Base-by-base conservation (phyloP, 1,140 invertebrate genomes). In the Aphis craccivora region DNA sequence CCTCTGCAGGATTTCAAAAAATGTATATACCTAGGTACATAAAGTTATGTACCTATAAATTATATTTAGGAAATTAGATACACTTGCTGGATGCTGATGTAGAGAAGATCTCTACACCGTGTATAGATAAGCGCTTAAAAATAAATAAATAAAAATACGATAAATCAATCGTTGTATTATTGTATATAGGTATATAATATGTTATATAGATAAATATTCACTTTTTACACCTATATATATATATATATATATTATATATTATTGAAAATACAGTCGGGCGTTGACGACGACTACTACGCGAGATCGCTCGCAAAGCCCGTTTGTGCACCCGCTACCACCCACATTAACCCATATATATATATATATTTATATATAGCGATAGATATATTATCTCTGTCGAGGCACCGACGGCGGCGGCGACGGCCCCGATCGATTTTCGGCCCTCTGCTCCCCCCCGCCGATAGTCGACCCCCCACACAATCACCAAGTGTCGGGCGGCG, bases 401-500 rank as follows among this genome's bases (percentile, higher is more conserved):
- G 88, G 88, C 45, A 53, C 45, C 87, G 87, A 45, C 30, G 45
- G 11, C 48, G n/a, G 48, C 87, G 88, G 51, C 37, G 84, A 43
- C 48, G 51, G 51, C 88, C 7, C 88, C 88, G 48, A 89, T 89
- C 88, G 88, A 89, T 89, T 89, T 55, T 89, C 88, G 51, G 88
- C 88, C 51, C 88, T 89, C 37, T 55, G 35, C 23, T 48, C n/a
- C 22, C 35, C 35, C 84, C 14, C 48, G 48, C 43, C 48, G 23
- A 35, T 35, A 14, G 8, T 40, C 7, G 86, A 51, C 8, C 60
- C 88, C 48, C 22, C n/a, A 67, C 60, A 18, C 30, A 76, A 76
- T 55, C 18, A n/a, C n/a, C 20, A 76, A 76, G 60, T 76, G 60
- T 76, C 45, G 35, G 88, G n/a, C 23, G 48, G n/a, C n/a, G 14